A percentile compares a stretch with the other conserved stretches of the same genome.
phyloP scores from a whole-genome alignment of 1,140 invertebrate species.

The Physella acuta region DNA sequence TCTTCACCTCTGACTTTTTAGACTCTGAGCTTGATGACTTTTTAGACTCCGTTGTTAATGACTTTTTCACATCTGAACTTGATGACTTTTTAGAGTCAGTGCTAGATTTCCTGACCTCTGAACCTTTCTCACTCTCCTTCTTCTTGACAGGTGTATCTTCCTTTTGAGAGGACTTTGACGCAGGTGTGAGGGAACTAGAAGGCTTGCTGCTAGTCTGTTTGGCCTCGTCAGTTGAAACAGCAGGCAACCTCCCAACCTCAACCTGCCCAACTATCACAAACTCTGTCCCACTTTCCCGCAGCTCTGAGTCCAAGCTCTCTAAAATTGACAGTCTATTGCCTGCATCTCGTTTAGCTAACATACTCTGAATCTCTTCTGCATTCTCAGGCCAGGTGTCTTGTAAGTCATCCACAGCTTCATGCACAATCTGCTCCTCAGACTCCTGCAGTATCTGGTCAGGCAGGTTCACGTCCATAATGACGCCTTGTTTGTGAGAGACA shows the following conservation, averaged over 20 bases:
- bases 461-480: slow-evolving; percentile 20
- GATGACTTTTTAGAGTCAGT: neutral
- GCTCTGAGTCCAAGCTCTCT: slow-evolving; percentile 18
- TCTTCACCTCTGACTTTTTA: neutral
- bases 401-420: neutral
- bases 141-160: neutral
- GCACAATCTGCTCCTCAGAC: neutral
- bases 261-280: slow-evolving; percentile 23
- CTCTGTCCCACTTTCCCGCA: slow-evolving; percentile 16
- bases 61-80: neutral
- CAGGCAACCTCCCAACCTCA: slow-evolving; percentile 3
- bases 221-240: neutral
- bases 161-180: neutral
- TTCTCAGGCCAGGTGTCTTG: neutral
- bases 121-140: neutral
- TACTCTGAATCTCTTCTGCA: neutral
- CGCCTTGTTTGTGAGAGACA: slow-evolving; percentile 5
- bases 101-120: neutral
- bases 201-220: no score
- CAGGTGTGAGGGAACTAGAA: neutral
- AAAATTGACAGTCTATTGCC: neutral
- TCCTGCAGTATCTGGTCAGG: slow-evolving; percentile 21
- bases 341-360: neutral
- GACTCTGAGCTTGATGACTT: neutral
- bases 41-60: no score